phyloP scores from a whole-genome alignment of 2,797 vertebrate genomes.

The Lacerta bilineata region DNA sequence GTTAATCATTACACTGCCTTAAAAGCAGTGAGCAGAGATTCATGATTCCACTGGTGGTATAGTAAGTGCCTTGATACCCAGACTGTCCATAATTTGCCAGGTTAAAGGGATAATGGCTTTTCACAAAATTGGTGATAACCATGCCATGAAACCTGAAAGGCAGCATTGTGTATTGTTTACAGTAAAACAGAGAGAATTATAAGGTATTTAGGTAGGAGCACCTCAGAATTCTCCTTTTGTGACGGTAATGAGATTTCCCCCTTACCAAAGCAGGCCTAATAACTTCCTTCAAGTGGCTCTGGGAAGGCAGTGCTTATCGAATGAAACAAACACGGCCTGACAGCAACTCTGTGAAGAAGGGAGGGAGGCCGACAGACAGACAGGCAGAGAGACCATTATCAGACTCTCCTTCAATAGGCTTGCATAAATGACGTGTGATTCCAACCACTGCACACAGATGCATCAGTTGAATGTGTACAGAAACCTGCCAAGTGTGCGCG shows the following conservation, averaged over 20 bases:
- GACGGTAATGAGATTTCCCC: constrained; percentile 75
- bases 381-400: neutral
- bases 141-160: neutral
- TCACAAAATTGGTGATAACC: neutral
- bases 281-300: constrained; percentile 60
- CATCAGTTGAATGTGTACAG: neutral
- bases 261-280: constrained; percentile 67
- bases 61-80: neutral
- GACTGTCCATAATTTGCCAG: neutral
- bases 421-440: accelerated
- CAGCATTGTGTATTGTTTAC: constrained; percentile 62
- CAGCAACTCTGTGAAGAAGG: accelerated
- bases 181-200: constrained; percentile 29
- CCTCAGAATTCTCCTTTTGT: constrained; percentile 73
- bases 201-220: constrained; percentile 70
- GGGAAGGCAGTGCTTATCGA: constrained; percentile 43
- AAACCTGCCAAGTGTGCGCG: neutral
- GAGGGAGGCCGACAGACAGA: accelerated
- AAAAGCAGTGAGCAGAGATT: neutral
- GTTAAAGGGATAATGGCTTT: neutral
- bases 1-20: neutral
- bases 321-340: constrained; percentile 50
- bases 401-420: accelerated
- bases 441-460: neutral
- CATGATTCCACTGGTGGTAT: no score